phyloP scores from a whole-genome alignment of 2,888 invertebrate genomes.

The Megaustenia siamemsis region DNA sequence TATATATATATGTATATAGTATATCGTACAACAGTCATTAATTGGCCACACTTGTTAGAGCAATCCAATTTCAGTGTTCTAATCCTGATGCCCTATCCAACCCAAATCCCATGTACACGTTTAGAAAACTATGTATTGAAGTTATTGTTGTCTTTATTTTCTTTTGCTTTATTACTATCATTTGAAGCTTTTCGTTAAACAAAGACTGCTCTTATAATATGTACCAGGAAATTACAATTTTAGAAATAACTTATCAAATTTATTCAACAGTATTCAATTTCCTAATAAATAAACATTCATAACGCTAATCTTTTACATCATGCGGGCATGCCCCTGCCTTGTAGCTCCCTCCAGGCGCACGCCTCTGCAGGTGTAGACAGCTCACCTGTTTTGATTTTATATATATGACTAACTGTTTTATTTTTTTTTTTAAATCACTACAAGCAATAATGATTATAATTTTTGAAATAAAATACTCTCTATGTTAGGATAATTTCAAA shows the following conservation, averaged over 20 bases:
- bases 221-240: too few species aligned
- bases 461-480: not conserved
- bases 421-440: not conserved
- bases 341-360: not conserved
- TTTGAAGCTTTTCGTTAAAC: too few species aligned
- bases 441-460: not conserved
- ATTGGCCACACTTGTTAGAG: too few species aligned
- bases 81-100: too few species aligned
- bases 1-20: slow-evolving; percentile 11
- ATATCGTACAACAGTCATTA: too few species aligned
- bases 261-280: not conserved
- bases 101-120: too few species aligned
- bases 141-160: too few species aligned
- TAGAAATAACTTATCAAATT: too few species aligned
- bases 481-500: not conserved
- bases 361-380: not conserved
- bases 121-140: too few species aligned
- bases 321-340: not conserved
- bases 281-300: not conserved
- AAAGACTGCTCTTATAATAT: too few species aligned
- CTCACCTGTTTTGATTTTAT: not conserved
- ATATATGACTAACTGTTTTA: not conserved
- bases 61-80: too few species aligned
- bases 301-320: slow-evolving; percentile 14
- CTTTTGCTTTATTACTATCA: too few species aligned